Conservation (phyloP, 92 coral and sea anemone species). For the Palythoa caribaeorum region DNA sequence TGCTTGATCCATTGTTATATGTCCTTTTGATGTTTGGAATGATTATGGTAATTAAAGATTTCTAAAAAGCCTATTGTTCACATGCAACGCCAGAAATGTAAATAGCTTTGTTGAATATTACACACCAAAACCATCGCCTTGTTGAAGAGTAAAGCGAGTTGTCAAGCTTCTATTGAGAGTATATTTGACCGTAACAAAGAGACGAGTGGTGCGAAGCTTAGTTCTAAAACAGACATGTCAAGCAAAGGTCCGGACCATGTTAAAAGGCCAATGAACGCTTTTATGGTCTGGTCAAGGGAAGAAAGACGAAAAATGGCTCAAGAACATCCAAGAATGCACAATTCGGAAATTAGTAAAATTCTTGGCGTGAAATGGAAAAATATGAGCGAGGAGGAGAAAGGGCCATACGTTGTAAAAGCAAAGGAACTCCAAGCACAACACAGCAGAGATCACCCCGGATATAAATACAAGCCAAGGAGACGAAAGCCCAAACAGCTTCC, state of each 20-base stretch:
- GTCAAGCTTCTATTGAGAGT: conserved; percentile 76
- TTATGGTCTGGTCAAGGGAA: conserved; percentile 98
- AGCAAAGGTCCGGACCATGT: conserved; percentile 89
- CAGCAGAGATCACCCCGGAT: conserved; percentile 93
- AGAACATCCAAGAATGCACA: conserved; percentile 96
- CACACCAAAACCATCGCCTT: conserved; percentile 85
- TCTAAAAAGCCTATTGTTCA: conserved; percentile 98
- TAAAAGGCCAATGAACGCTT: conserved; percentile 99
- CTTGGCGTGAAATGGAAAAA: conserved; percentile 90
- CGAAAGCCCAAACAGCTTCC: conserved; percentile 90
- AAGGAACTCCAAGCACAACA: conserved; percentile 95
- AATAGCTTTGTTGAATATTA: conserved; percentile 97
- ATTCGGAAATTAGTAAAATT: conserved; percentile 97
- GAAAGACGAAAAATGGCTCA: conserved; percentile 85
- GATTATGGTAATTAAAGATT: conserved; percentile 99
- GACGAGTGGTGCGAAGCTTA: conserved; percentile 59
- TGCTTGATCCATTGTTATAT: conserved; percentile 76
- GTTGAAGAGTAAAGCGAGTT: conserved; percentile 83
- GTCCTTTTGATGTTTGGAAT: conserved; percentile 95
- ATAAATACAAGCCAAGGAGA: conserved; percentile 96
- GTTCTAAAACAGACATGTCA: conserved; percentile 65
- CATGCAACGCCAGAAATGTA: conserved; percentile 99
- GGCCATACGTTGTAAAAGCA: conserved; percentile 89
- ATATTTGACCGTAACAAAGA: conserved; percentile 73
- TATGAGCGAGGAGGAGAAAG: conserved; percentile 85